Conservation (phyloP, 2,888 invertebrate species). For the Limenitis arthemis region DNA sequence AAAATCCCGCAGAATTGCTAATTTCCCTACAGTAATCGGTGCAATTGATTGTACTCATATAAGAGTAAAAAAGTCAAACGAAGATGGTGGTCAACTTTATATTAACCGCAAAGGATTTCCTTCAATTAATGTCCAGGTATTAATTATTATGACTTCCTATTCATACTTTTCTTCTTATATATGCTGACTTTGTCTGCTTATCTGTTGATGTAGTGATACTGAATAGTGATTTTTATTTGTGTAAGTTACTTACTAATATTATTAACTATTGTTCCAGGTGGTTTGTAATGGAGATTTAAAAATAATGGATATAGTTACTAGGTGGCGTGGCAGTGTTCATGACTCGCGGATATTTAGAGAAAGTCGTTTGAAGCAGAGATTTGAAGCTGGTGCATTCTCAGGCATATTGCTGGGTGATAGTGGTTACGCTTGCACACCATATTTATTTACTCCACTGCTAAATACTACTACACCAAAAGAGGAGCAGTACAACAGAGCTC, state of each 20-base stretch:
- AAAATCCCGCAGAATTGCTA: slow-evolving; percentile 2
- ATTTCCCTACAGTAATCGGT: slow-evolving; percentile 6
- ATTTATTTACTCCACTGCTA: slow-evolving; percentile 20
- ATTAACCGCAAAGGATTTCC: slow-evolving; percentile 12
- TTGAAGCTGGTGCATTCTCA: slow-evolving; percentile 14
- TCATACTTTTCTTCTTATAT: too few relatives aligned
- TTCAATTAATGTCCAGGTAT: slow-evolving; percentile 13
- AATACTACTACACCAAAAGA: slow-evolving; percentile 13
- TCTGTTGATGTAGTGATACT: too few relatives aligned
- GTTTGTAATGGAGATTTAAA: slow-evolving; percentile 7
- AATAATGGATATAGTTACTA: slow-evolving; percentile 5
- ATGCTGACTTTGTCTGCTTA: too few relatives aligned
- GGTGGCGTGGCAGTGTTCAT: slow-evolving; percentile 7
- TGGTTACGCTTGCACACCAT: slow-evolving; percentile 18
- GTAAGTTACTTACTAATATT: too few relatives aligned
- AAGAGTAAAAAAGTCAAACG: slow-evolving; percentile 1
- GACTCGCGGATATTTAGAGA: slow-evolving; percentile 9
- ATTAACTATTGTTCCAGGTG: not conserved
- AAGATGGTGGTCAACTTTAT: slow-evolving; percentile 3
- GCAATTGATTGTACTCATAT: not conserved
- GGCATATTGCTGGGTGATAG: slow-evolving; percentile 23
- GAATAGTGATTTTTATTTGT: too few relatives aligned
- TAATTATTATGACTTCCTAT: too few relatives aligned
- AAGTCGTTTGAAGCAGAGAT: not conserved
- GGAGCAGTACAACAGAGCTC: slow-evolving; percentile 19